These are phyloP conservation scores for Pseudobourletiella spinata DNA, from an alignment of 1,140 invertebrate species.

Conservation along the genomic window DNA sequence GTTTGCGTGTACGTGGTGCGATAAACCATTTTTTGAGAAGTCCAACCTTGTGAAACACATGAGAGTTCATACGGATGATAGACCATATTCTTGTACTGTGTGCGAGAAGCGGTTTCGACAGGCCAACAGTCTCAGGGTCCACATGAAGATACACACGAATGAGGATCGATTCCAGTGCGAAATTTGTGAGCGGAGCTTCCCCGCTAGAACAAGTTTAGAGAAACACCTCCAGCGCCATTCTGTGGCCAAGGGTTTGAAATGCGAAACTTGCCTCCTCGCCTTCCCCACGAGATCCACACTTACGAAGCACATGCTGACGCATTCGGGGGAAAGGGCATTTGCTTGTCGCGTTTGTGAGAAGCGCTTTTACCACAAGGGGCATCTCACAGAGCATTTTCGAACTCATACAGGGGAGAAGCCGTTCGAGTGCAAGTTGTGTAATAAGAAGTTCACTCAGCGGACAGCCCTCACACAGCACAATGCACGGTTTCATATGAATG, in stretches of 20 bases:
- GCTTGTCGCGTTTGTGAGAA: background rate
- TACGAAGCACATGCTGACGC: background rate
- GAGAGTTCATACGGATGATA: slow-evolving; percentile 35
- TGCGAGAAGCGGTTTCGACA: slow-evolving; percentile 18
- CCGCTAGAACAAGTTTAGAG: background rate
- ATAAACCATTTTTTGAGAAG: slow-evolving; percentile 38
- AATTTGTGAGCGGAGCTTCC: background rate
- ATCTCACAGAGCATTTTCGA: slow-evolving; percentile 63
- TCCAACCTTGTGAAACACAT: slow-evolving; percentile 37
- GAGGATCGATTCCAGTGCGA: background rate
- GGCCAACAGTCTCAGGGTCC: slow-evolving; percentile 17
- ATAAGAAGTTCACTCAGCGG: slow-evolving; percentile 59
- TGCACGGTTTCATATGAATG: background rate
- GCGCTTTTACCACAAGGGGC: background rate
- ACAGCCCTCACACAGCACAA: slow-evolving; percentile 46
- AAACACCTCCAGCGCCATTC: background rate
- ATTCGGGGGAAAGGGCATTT: background rate
- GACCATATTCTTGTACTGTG: slow-evolving; percentile 9
- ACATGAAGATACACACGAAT: slow-evolving; percentile 13
- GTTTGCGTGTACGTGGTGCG: background rate
- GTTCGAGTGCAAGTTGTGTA: slow-evolving; percentile 67
- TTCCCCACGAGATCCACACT: background rate
- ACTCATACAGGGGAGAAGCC: slow-evolving; percentile 78
- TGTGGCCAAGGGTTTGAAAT: background rate
- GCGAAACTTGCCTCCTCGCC: background rate